Percentiles rank a stretch among this genome's conserved stretches.
These are phyloP conservation scores for Simalia tracyae DNA, from an alignment of 2,797 vertebrate genomes.

Conservation along the genomic window DNA sequence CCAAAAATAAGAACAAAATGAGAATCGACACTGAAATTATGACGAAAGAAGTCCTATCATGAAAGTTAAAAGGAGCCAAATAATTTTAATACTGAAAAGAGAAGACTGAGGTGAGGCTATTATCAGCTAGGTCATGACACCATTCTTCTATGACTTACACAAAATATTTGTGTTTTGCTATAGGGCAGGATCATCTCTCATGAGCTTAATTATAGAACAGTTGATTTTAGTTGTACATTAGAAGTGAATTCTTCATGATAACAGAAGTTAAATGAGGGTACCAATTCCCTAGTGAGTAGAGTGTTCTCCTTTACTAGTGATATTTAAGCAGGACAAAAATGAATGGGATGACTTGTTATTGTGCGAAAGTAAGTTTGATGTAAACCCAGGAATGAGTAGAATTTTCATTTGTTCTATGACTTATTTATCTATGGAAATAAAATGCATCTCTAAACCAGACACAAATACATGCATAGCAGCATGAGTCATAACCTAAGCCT, in stretches of 20 bases:
- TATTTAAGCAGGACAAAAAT: not conserved
- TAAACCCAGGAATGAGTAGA: not conserved
- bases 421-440: not conserved
- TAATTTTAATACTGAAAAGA: not conserved
- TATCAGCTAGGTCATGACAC: not conserved
- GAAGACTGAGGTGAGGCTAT: not conserved
- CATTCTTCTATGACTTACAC: not conserved
- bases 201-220: not conserved
- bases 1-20: not conserved
- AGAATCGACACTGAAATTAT: not conserved
- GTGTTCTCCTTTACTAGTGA: not conserved
- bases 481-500: not conserved
- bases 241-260: not conserved
- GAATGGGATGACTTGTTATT: not conserved
- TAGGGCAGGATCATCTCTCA: not conserved
- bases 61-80: not conserved
- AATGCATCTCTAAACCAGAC: not conserved
- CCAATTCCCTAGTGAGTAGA: not conserved
- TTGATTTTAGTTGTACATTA: not conserved
- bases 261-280: not conserved
- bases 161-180: not conserved
- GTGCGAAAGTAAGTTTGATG: not conserved
- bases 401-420: not conserved
- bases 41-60: not conserved
- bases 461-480: not conserved